Conservation (phyloP, 2,797 vertebrate species). For the Anolis apletophallus region DNA sequence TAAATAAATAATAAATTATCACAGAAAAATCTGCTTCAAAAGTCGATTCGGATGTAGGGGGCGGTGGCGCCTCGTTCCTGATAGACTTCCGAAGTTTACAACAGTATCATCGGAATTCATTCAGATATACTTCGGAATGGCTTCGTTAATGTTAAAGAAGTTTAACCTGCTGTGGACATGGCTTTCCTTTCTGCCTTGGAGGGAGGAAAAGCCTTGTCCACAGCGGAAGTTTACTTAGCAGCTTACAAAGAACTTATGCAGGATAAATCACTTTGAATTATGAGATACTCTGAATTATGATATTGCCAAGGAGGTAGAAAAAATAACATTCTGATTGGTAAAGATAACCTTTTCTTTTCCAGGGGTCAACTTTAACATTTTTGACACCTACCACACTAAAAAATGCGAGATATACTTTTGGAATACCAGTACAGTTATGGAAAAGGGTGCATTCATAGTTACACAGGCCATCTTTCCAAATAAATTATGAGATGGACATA, state of each 20-base stretch:
- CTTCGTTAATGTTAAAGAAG: too few relatives aligned
- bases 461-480: background rate
- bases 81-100: too few relatives aligned
- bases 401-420: background rate
- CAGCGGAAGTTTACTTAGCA: background rate
- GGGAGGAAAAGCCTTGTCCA: too few relatives aligned
- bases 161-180: too few relatives aligned
- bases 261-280: background rate
- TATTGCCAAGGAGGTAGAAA: too few relatives aligned
- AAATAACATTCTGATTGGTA: background rate
- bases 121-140: too few relatives aligned
- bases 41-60: too few relatives aligned
- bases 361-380: background rate
- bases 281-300: background rate
- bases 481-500: background rate
- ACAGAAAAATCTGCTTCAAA: too few relatives aligned
- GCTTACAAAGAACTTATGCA: background rate
- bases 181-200: too few relatives aligned
- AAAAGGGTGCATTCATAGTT: background rate
- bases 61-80: too few relatives aligned
- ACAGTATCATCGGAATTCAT: too few relatives aligned
- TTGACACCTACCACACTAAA: background rate
- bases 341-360: background rate
- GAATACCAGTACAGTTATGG: background rate
- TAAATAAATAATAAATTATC: too few relatives aligned